phyloP scores from a whole-genome alignment of 1,140 invertebrate species.

The Diprion similis region DNA sequence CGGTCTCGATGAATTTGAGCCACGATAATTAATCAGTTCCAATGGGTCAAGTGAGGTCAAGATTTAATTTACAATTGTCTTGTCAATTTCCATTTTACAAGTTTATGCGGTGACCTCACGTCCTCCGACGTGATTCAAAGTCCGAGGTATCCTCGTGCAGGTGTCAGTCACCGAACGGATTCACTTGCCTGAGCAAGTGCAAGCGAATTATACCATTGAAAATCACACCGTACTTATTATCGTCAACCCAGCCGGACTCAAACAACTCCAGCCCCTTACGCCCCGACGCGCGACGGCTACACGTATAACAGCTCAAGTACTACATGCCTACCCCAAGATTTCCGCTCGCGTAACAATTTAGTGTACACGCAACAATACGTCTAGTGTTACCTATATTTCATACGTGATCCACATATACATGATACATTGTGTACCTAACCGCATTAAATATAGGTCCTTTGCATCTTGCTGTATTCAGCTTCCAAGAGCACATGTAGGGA shows the following conservation, averaged over 20 bases:
- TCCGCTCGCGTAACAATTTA: not conserved
- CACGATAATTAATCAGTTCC: not conserved
- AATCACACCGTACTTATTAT: no score
- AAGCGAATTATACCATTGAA: no score
- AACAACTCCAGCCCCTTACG: not conserved
- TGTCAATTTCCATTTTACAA: not conserved
- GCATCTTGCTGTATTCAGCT: not conserved
- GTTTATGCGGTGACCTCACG: not conserved
- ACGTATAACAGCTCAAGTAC: not conserved
- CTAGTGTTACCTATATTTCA: no score
- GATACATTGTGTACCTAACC: no score
- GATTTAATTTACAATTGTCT: conserved; percentile 6
- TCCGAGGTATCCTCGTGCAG: not conserved
- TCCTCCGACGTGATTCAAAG: not conserved
- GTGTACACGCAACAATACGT: no score
- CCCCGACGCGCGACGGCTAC: not conserved
- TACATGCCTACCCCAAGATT: not conserved
- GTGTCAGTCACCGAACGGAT: not conserved
- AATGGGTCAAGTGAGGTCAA: not conserved
- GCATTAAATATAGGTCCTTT: not conserved
- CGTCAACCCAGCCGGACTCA: no score
- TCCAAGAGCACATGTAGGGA: not conserved
- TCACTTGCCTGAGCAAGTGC: not conserved
- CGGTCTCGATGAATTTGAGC: not conserved
- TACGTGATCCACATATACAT: no score